Evolutionary conservation across 2,797 vertebrate species (phyloP), one percentile per base, ranked within the genome.

Genomic region (Halcyon badia): DNA sequence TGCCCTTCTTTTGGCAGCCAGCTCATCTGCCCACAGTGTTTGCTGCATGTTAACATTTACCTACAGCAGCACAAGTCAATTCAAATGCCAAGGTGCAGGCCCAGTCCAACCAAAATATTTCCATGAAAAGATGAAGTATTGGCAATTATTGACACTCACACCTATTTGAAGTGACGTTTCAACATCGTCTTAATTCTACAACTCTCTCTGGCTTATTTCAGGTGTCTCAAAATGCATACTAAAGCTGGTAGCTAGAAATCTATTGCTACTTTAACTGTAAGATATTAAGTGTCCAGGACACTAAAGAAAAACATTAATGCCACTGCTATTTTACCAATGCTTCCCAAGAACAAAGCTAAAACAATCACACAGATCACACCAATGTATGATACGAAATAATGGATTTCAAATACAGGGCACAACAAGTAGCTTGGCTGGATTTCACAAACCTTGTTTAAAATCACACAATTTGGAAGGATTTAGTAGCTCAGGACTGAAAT

Each of bases 371-470:
- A 66, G 62, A 82, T 87, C 57, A 64, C 87, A 92, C 56, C 70
- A 77, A n/a, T 5, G 33, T 51, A 66, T 2, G 1, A 66, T 17
- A 49, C 3, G 7, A 93, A 91, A 82, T 26, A 84, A 60, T 37
- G 37, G 46, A 33, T 72, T 77, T 85, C 52, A 84, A 95, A 92
- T 48, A 93, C 11, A 51, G 11, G 65, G 42, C 51, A 48, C 54
- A 81, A 62, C 79, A 93, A 95, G 71, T 6, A 78, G 24, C 58
- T 89, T 31, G 42, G 46, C 13, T 48, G 62, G 54, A 72, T 87
- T 92, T 84, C 62, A 70, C 46, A 60, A 73, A 48, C 33, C 71
- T 76, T 44, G 30, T 85, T 97, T 85, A 89, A 95, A 70, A 94
- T 48, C 54, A 60, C 85, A n/a, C 51, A n/a, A 65, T 83, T 92